phyloP scores from a whole-genome alignment of 1,140 invertebrate genomes.

The Vanessa tameamea region DNA sequence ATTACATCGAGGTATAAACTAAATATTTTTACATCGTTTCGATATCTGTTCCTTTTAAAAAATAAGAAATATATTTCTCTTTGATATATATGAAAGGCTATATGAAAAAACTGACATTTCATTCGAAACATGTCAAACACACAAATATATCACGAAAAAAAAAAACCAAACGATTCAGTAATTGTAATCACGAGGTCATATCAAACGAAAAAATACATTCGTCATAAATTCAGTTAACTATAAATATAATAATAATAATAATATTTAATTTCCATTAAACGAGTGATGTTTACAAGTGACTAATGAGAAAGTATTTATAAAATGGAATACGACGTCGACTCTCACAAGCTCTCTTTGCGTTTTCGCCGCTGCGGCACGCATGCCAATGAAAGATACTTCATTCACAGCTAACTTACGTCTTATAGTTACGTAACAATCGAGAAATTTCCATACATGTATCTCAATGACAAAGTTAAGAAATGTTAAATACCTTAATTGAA shows the following conservation, averaged over 20 bases:
- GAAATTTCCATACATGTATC: slow-evolving; percentile 11
- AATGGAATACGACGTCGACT: background rate
- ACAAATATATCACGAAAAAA: too few relatives aligned
- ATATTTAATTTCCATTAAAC: background rate
- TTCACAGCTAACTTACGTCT: background rate
- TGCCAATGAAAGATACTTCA: slow-evolving; percentile 12
- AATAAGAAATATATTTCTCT: too few relatives aligned
- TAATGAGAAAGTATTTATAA: slow-evolving; percentile 20
- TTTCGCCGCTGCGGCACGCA: slow-evolving; percentile 18
- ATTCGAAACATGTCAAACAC: too few relatives aligned
- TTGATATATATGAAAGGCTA: too few relatives aligned
- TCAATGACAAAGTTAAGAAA: background rate
- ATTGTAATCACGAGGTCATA: too few relatives aligned
- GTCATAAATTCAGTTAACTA: too few relatives aligned
- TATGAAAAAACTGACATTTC: too few relatives aligned
- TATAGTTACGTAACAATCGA: background rate
- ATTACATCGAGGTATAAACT: background rate
- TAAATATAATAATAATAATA: background rate
- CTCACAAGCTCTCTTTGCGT: slow-evolving; percentile 14
- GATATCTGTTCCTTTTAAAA: too few relatives aligned
- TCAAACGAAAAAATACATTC: too few relatives aligned
- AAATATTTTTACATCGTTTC: background rate
- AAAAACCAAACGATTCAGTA: too few relatives aligned
- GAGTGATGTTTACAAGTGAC: slow-evolving; percentile 1
- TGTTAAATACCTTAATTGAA: background rate